Evolutionary conservation across 2,888 invertebrate species (phyloP).

Genomic region (Coelopa pilipes): DNA sequence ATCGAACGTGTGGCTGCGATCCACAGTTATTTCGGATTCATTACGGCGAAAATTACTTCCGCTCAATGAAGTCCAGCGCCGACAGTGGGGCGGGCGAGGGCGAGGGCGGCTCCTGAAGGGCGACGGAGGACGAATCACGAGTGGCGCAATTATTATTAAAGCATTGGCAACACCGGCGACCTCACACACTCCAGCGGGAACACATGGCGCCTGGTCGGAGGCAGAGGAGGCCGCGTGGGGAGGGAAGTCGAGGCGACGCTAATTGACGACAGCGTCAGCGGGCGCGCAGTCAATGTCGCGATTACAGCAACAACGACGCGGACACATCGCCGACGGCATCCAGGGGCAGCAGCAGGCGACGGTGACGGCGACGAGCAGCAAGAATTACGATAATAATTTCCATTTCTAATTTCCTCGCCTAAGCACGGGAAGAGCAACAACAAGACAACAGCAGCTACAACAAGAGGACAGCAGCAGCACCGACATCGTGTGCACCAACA

Average conservation of each 20-base stretch:
- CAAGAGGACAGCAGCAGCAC: not conserved
- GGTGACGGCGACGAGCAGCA: constrained; percentile 43
- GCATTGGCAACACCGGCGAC: constrained; percentile 16
- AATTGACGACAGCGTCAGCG: not conserved
- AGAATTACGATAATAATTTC: constrained; percentile 63
- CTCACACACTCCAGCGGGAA: not conserved
- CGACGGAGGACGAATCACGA: not conserved
- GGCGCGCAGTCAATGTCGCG: not conserved
- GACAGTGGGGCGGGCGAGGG: not conserved
- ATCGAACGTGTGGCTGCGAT: constrained; percentile 43
- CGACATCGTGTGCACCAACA: too few relatives aligned
- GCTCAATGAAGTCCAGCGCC: constrained; percentile 43
- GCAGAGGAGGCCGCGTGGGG: constrained; percentile 7
- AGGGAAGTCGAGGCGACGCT: not conserved
- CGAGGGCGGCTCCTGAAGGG: not conserved
- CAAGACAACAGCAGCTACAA: too few relatives aligned
- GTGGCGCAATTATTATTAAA: constrained; percentile 32
- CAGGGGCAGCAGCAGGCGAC: constrained; percentile 30
- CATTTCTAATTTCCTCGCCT: constrained; percentile 59
- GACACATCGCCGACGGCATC: constrained; percentile 13
- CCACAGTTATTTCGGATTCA: constrained; percentile 50
- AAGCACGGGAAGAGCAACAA: not conserved
- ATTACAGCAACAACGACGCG: constrained; percentile 21
- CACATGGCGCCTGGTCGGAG: constrained; percentile 10
- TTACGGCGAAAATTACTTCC: constrained; percentile 44